A percentile compares a stretch with the other conserved stretches of the same genome.
Conservation (phyloP, 2,888 invertebrate genomes). For the Catocala sponsa region DNA sequence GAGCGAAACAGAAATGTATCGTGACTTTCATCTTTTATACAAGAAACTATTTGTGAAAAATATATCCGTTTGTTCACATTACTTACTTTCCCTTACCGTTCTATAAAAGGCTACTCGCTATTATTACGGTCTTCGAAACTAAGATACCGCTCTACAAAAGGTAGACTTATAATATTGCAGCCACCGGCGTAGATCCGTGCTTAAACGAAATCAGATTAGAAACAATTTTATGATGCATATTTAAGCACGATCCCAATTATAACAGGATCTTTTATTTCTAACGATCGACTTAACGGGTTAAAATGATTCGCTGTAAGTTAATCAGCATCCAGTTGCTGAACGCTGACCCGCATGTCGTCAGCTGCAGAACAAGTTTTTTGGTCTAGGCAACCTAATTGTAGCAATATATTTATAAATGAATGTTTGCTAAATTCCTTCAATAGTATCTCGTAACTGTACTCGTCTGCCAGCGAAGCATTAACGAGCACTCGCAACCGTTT, state of each 20-base stretch:
- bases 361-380: conserved; percentile 41
- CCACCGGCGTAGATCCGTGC: conserved; percentile 4
- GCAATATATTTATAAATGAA: conserved; percentile 32
- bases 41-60: conserved; percentile 21
- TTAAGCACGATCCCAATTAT: conserved; percentile 44
- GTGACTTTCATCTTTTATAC: conserved; percentile 44
- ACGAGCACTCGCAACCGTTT: conserved; percentile 63
- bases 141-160: conserved; percentile 3
- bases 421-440: conserved; percentile 37
- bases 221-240: conserved; percentile 38
- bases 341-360: conserved; percentile 37
- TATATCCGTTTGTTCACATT: conserved; percentile 18
- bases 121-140: conserved; percentile 7
- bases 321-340: conserved; percentile 35
- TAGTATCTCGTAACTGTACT: conserved; percentile 50
- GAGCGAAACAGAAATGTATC: conserved; percentile 33
- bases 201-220: conserved; percentile 35
- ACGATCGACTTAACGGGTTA: conserved; percentile 45
- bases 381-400: conserved; percentile 39
- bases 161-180: conserved; percentile 3
- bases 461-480: conserved; percentile 53
- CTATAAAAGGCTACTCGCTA: conserved; percentile 13
- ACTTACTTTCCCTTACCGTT: conserved; percentile 12
- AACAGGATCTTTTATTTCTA: conserved; percentile 46
- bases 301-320: conserved; percentile 36